Conservation (phyloP, 2,888 invertebrate species). For the Laspeyria flexula region DNA sequence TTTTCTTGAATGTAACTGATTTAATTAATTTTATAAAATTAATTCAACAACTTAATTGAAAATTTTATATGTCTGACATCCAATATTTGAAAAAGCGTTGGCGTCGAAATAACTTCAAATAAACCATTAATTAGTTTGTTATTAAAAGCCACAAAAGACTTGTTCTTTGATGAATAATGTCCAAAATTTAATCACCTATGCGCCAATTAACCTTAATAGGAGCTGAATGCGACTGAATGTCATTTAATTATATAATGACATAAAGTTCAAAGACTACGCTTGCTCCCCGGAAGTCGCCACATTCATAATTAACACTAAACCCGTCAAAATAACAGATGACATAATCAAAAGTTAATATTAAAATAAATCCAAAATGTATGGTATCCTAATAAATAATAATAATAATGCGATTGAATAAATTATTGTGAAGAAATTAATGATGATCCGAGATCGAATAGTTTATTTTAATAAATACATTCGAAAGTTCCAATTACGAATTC, state of each 20-base stretch:
- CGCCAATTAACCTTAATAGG: constrained; percentile 37
- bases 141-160: neutral
- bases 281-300: constrained; percentile 33
- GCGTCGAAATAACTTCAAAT: neutral
- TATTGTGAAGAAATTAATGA: constrained; percentile 21
- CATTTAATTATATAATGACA: constrained; percentile 32
- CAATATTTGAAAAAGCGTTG: neutral
- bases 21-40: too few relatives aligned
- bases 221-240: constrained; percentile 28
- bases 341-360: constrained; percentile 33
- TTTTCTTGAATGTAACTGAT: too few relatives aligned
- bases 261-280: constrained; percentile 35
- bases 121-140: constrained; percentile 11
- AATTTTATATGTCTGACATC: neutral
- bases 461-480: constrained; percentile 23
- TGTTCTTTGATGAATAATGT: constrained; percentile 15
- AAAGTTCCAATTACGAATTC: constrained; percentile 25
- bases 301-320: constrained; percentile 42
- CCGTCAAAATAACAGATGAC: constrained; percentile 43
- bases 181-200: constrained; percentile 31
- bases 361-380: constrained; percentile 27
- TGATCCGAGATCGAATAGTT: constrained; percentile 11
- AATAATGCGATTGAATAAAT: constrained; percentile 28
- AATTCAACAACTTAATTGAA: too few relatives aligned
- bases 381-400: constrained; percentile 31